Base-by-base conservation (phyloP, 2,797 vertebrate species). In the Scarus forsteni region DNA sequence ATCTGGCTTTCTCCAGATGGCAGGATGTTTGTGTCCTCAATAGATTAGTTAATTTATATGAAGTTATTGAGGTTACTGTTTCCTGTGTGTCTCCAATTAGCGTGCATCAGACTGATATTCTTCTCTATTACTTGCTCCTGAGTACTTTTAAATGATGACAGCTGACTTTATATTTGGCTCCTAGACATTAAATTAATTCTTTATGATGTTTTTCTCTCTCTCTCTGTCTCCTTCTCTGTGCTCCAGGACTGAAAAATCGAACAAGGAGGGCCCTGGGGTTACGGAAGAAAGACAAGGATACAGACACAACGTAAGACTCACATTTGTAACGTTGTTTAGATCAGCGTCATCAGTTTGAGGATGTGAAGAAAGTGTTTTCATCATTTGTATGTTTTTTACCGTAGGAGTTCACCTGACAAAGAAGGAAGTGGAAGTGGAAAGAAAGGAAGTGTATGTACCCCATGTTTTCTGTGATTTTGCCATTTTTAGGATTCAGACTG, bases 251-350 rank as follows among this genome's bases (percentile, higher is more conserved):
- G 95, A 99, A 98, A 95, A 99, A 98, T 80, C 96, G 97, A 85
- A 98, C 97, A 92, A 96, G 97, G 88, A 99, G 96, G 92, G 98
- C 94, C 66, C 97, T 99, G 90, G 96, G 97, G 71, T 96, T 99
- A 95, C 95, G 97, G 85, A 99, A 93, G 95, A 99, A 96, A 96
- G 98, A 99, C 83, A 98, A 95, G 94, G 97, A 99, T 74, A 93
- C 94, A 85, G 98, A 99, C 66, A 95, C 96, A 78, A 95, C 96
- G 98, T 98, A 88, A 93, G 97, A 44, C 34, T 6, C 53, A 54
- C 42, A n/a, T 45, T 51, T 1, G 0, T 35, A 18, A 56, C 54
- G 44, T 35, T 15, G 6, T 38, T 54, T 35, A 52, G 5, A 19
- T 36, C 56, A 16, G 0, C 49, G 6, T 45, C 35, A 34, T 7